Evolutionary conservation across 2,113 vertebrate species (phyloP).

Genomic region (Anarhynchus alexandrinus): DNA sequence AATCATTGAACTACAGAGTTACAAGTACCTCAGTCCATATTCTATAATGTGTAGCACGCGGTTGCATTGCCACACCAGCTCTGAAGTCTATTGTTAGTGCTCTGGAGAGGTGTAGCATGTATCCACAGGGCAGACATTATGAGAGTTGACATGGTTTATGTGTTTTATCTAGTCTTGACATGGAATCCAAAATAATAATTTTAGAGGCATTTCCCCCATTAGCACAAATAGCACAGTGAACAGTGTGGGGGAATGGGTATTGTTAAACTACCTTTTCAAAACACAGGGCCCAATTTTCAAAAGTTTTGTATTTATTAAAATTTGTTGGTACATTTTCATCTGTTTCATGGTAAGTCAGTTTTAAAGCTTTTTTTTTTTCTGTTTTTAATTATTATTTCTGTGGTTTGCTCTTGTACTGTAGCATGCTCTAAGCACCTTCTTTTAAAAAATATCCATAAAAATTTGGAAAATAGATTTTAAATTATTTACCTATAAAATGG

Average conservation of each 20-base stretch:
- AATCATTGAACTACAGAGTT: conserved; percentile 10
- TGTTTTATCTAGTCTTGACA: conserved; percentile 15
- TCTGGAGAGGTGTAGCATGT: neutral
- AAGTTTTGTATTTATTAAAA: conserved; percentile 56
- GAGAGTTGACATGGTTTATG: neutral
- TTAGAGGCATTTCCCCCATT: neutral
- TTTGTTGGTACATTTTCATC: conserved; percentile 49
- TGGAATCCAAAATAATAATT: neutral
- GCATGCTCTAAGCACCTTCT: conserved; percentile 66
- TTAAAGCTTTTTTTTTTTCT: conserved; percentile 33
- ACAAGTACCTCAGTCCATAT: conserved; percentile 12
- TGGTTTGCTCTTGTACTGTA: conserved; percentile 69
- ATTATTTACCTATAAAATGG: conserved; percentile 51
- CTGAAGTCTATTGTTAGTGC: neutral
- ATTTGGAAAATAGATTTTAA: conserved; percentile 60
- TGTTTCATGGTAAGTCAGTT: conserved; percentile 42
- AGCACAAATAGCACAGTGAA: conserved; percentile 61
- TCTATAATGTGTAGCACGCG: neutral
- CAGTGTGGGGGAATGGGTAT: conserved; percentile 38
- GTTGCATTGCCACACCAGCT: neutral
- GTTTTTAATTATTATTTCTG: conserved; percentile 39
- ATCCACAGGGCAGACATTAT: neutral
- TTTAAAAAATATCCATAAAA: conserved; percentile 52
- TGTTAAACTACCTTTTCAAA: conserved; percentile 51
- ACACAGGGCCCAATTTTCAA: conserved; percentile 67